A percentile compares a stretch with the other conserved stretches of the same genome.
Conservation (phyloP, 2,113 vertebrate species). For the Lucifuga dentata region DNA sequence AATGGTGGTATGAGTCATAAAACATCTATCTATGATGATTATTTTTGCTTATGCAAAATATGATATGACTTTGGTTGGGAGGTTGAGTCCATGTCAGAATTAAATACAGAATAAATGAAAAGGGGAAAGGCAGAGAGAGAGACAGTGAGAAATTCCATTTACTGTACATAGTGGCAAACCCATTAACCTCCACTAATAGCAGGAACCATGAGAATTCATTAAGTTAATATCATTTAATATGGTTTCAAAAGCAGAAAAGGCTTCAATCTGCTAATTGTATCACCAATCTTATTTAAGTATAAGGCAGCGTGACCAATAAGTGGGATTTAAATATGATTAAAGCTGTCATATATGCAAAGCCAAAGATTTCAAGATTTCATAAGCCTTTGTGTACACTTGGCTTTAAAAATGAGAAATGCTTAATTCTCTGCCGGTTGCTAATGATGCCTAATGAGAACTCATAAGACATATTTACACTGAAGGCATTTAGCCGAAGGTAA, state of each 20-base stretch:
- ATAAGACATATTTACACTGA: constrained; percentile 2
- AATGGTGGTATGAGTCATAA: neutral
- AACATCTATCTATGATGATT: neutral
- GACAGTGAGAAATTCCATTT: constrained; percentile 18
- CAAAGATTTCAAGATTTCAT: neutral
- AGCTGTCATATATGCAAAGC: neutral
- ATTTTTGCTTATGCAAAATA: neutral
- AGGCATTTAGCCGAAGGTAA: neutral
- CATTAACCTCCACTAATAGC: constrained; percentile 47
- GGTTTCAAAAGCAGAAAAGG: neutral
- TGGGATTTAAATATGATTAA: neutral
- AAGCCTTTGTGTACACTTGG: neutral
- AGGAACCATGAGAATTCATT: constrained; percentile 22
- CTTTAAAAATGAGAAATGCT: neutral
- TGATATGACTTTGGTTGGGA: neutral
- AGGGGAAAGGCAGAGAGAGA: neutral
- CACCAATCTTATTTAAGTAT: constrained; percentile 14
- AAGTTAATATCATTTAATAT: constrained; percentile 16
- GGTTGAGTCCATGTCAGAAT: neutral
- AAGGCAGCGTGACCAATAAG: constrained; percentile 8
- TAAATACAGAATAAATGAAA: neutral
- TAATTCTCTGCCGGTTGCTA: neutral
- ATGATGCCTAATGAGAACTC: constrained; percentile 1
- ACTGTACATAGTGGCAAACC: constrained; percentile 18
- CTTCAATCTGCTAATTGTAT: constrained; percentile 26